Evolutionary conservation across 2,888 invertebrate genomes (phyloP), one percentile per base, ranked within the genome.

Genomic region (Odontocerum albicorne): DNA sequence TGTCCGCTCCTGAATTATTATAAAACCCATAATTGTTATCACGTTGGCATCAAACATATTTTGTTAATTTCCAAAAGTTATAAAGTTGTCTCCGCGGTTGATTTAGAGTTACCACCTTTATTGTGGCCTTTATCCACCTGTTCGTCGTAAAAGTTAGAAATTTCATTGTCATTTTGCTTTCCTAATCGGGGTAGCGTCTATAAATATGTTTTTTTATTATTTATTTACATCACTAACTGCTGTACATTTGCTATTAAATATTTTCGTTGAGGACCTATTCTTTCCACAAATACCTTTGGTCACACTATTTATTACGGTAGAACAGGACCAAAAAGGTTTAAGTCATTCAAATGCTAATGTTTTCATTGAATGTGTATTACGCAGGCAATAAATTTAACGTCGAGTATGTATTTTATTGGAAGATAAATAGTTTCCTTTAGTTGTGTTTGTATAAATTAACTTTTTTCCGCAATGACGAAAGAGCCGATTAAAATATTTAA

Each of bases 31-130:
- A n/a, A n/a, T n/a, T n/a, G n/a, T n/a, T n/a, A n/a, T n/a, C n/a
- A n/a, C n/a, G n/a, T n/a, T n/a, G n/a, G n/a, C n/a, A n/a, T n/a
- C n/a, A 27, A 27, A 27, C 8, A 35, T 35, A 35, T 35, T 35
- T 12, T 35, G n/a, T 7, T 12, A n/a, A 10, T 4, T 12, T n/a
- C 6, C 10, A 32, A 20, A 36, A 44, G 57, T 42, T 31, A 57
- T 57, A 57, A 57, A 57, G 57, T 57, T 57, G 57, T 57, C 57
- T 33, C 53, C 8, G 20, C 17, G 21, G 36, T 49, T 57, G 57
- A 57, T 57, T 57, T 57, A 57, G 53, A 49, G 57, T 45, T 17
- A 40, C 45, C 44, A 17, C 44, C 27, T 53, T 52, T 57, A 49
- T 53, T 57, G 53, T 57, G 21, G 20, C 33, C 43, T 27, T 31